A percentile compares a stretch with the other conserved stretches of the same genome.
These are phyloP conservation scores for Gandaritis pyraliata DNA, from an alignment of 2,888 invertebrate species.

Conservation along the genomic window DNA sequence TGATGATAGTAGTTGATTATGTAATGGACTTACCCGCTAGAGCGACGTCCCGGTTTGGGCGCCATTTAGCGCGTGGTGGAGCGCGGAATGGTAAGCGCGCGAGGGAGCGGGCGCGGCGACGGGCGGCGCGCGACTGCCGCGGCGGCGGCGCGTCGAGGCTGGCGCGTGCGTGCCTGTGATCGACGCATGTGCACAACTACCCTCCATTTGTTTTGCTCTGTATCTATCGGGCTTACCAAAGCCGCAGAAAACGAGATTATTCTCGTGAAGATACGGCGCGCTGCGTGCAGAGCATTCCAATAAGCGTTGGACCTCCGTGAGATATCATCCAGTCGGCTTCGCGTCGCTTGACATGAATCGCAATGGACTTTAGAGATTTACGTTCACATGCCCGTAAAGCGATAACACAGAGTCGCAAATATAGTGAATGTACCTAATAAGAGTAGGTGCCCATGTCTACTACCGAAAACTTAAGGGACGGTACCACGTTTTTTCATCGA, in stretches of 20 bases:
- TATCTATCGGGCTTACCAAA: slow-evolving; percentile 58
- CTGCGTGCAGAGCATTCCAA: slow-evolving; percentile 62
- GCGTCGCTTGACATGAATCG: slow-evolving; percentile 57
- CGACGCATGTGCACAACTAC: slow-evolving; percentile 72
- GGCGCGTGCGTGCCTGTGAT: slow-evolving; percentile 64
- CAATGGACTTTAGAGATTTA: slow-evolving; percentile 48
- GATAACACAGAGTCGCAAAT: slow-evolving; percentile 14
- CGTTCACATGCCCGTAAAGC: slow-evolving; percentile 27
- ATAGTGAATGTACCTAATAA: background rate
- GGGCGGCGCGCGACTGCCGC: slow-evolving; percentile 74
- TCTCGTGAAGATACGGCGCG: slow-evolving; percentile 66
- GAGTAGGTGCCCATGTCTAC: background rate
- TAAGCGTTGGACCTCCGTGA: slow-evolving; percentile 60
- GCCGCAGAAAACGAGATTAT: slow-evolving; percentile 77
- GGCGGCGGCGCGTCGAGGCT: slow-evolving; percentile 51
- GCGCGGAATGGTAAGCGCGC: slow-evolving; percentile 54
- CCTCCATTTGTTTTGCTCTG: slow-evolving; percentile 75
- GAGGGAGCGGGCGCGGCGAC: slow-evolving; percentile 61
- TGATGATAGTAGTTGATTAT: slow-evolving; percentile 42
- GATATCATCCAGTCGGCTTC: slow-evolving; percentile 62
- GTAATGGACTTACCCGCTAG: slow-evolving; percentile 73
- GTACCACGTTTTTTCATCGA: no score
- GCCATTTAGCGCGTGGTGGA: slow-evolving; percentile 78
- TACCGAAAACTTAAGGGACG: no score
- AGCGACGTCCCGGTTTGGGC: slow-evolving; percentile 74